A percentile compares a stretch with the other conserved stretches of the same genome.
Conservation (phyloP, 1,140 invertebrate species). For the Palaemon carinicauda region DNA sequence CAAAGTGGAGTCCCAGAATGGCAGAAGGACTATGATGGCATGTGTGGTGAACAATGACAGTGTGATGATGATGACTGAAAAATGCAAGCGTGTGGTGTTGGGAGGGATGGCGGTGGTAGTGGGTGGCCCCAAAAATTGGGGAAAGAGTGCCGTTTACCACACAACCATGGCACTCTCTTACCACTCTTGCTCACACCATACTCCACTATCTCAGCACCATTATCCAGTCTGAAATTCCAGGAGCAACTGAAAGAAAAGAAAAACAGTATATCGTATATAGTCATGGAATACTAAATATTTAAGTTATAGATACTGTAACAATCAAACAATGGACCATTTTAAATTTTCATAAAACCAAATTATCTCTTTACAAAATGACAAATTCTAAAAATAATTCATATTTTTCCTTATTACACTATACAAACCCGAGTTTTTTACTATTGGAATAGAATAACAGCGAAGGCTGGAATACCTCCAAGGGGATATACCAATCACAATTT, state of each 20-base stretch:
- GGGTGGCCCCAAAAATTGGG: slow-evolving; percentile 9
- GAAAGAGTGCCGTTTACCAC: slow-evolving; percentile 25
- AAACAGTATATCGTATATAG: too few species aligned
- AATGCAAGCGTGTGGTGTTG: not conserved
- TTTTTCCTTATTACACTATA: too few species aligned
- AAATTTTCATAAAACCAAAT: too few species aligned
- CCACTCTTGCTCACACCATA: not conserved
- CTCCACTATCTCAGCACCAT: slow-evolving; percentile 43
- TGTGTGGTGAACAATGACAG: slow-evolving; percentile 15
- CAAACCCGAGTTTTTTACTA: too few species aligned
- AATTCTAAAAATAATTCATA: too few species aligned
- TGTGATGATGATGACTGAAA: not conserved
- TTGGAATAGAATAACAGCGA: too few species aligned
- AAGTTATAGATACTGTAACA: too few species aligned
- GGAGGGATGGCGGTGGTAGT: not conserved
- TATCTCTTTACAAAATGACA: too few species aligned
- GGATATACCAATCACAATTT: too few species aligned
- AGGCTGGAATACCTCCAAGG: too few species aligned
- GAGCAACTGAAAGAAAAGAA: slow-evolving; percentile 14
- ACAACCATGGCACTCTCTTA: slow-evolving; percentile 24
- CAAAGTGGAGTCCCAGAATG: not conserved
- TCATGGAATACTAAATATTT: too few species aligned
- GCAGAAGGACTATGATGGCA: not conserved
- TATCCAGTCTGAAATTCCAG: not conserved
- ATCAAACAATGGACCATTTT: too few species aligned